phyloP scores from a whole-genome alignment of 2,797 vertebrate genomes.

The Leuciscus waleckii region DNA sequence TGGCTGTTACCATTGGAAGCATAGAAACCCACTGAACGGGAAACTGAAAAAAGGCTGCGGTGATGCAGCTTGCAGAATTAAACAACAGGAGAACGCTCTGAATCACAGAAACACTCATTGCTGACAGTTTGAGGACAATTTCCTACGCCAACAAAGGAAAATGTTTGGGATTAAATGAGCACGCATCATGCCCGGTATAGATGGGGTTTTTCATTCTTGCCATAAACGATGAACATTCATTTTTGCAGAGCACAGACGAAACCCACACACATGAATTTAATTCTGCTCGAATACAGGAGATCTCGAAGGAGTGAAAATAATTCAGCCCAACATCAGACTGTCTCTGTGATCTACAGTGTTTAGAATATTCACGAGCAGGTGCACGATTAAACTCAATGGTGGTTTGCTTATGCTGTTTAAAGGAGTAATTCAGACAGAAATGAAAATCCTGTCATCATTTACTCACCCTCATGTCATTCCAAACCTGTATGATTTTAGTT shows the following conservation, averaged over 20 bases:
- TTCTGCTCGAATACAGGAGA: constrained; percentile 4
- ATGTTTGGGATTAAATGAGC: constrained; percentile 52
- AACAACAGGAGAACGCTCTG: constrained; percentile 48
- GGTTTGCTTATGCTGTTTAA: constrained; percentile 29
- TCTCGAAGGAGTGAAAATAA: constrained; percentile 34
- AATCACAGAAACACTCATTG: constrained; percentile 35
- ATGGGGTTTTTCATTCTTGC: constrained; percentile 39
- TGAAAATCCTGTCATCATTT: constrained; percentile 29
- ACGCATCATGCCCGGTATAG: constrained; percentile 22
- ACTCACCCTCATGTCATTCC: background rate
- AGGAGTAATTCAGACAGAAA: constrained; percentile 21
- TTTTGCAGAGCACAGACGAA: constrained; percentile 28
- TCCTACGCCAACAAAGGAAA: constrained; percentile 46
- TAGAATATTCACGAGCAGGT: constrained; percentile 30
- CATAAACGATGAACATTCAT: constrained; percentile 42
- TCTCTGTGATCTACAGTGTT: constrained; percentile 31
- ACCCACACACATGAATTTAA: constrained; percentile 24
- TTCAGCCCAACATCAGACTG: constrained; percentile 32
- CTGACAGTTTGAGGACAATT: constrained; percentile 57
- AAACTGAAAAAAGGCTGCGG: constrained; percentile 14
- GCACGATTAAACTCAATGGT: constrained; percentile 26
- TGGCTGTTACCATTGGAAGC: constrained; percentile 44
- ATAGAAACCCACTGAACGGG: constrained; percentile 28
- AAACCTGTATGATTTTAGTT: constrained; percentile 1
- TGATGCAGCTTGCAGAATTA: constrained; percentile 32